phyloP scores from a whole-genome alignment of 2,888 invertebrate species.

The Mesochorus sp. region DNA sequence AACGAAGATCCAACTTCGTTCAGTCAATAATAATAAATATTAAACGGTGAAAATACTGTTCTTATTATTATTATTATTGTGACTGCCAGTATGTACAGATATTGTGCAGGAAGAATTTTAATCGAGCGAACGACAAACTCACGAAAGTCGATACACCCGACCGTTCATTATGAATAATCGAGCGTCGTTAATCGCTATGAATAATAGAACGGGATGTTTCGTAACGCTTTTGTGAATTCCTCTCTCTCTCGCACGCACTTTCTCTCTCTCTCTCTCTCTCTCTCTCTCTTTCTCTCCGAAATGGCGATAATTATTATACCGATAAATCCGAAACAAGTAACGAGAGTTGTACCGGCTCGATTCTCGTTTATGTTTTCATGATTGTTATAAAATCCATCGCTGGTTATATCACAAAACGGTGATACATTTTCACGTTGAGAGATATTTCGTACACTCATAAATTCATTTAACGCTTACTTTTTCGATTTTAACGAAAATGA shows the following conservation, averaged over 20 bases:
- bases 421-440: not conserved
- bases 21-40: not conserved
- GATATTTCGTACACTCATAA: not conserved
- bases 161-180: conserved; percentile 23
- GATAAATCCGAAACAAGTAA: conserved; percentile 17
- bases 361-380: not conserved
- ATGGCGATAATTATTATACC: conserved; percentile 24
- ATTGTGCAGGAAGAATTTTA: not conserved
- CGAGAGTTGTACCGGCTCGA: not conserved
- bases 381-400: not conserved
- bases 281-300: not conserved
- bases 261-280: not conserved
- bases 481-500: not conserved
- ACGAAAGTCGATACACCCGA: conserved; percentile 16
- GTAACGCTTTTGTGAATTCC: not conserved
- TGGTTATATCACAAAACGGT: not conserved
- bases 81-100: not conserved
- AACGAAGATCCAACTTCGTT: no score
- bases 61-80: not conserved
- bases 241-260: no score
- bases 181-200: conserved; percentile 20
- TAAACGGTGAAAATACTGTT: no score
- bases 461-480: not conserved
- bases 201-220: not conserved
- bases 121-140: not conserved